phyloP scores from a whole-genome alignment of 2,113 vertebrate genomes.

The Labeo catla region DNA sequence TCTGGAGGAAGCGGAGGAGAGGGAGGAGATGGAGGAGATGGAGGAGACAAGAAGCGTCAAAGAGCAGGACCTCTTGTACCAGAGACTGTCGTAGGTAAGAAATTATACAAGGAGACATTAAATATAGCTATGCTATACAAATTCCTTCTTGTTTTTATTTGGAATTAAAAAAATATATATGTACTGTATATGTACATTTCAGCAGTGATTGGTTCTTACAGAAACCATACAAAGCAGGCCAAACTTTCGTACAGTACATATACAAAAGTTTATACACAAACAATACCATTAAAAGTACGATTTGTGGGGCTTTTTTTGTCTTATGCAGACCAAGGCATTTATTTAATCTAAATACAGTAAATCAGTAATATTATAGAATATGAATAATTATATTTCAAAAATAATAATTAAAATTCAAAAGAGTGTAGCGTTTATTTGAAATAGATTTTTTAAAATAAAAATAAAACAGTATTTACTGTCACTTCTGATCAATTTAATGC shows the following conservation, averaged over 20 bases:
- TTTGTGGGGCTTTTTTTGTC: not conserved
- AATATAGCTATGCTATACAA: not conserved
- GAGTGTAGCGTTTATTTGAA: not conserved
- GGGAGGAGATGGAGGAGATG: not conserved
- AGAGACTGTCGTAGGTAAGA: conserved; percentile 71
- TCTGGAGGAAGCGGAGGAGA: not conserved
- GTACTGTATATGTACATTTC: not conserved
- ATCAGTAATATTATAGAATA: not conserved
- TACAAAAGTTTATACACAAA: too few relatives aligned
- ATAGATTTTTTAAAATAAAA: not conserved
- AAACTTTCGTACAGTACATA: not conserved
- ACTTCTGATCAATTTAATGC: not conserved
- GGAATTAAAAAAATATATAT: not conserved
- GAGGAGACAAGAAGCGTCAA: conserved; percentile 55
- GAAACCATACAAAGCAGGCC: not conserved
- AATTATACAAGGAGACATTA: conserved; percentile 10
- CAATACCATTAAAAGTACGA: not conserved
- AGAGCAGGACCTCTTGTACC: conserved; percentile 60
- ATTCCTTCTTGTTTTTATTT: not conserved
- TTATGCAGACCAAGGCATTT: not conserved
- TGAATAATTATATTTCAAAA: not conserved
- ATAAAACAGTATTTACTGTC: not conserved
- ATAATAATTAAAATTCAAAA: too few relatives aligned
- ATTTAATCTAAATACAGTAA: not conserved
- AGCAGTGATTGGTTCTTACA: not conserved